Percentiles rank a stretch among this genome's conserved stretches.
phyloP scores from a whole-genome alignment of 2,888 invertebrate species.

The Cheilosia pagana region DNA sequence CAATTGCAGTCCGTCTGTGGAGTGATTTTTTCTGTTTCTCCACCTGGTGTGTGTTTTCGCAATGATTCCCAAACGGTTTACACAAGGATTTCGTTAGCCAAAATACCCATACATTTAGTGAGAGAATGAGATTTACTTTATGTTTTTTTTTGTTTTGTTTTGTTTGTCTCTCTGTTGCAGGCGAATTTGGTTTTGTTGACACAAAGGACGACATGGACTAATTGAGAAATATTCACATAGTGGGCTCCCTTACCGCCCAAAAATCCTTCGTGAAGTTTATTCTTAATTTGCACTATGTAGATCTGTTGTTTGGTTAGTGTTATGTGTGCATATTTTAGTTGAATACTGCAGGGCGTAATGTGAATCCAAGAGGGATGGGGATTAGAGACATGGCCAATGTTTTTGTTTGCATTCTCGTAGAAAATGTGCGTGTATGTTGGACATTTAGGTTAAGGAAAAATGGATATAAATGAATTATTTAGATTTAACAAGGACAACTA shows the following conservation, averaged over 20 bases:
- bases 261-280: conserved; percentile 43
- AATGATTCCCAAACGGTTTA: conserved; percentile 35
- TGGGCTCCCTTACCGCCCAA: background rate
- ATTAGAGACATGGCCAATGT: background rate
- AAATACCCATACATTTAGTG: background rate
- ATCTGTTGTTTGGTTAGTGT: conserved; percentile 52
- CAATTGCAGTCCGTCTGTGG: conserved; percentile 20
- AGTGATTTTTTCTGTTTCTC: background rate
- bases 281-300: conserved; percentile 44
- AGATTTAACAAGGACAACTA: conserved; percentile 8
- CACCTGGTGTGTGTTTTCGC: background rate
- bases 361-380: conserved; percentile 14
- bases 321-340: conserved; percentile 59
- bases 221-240: conserved; percentile 59
- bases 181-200: conserved; percentile 41
- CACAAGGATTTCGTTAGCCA: conserved; percentile 21
- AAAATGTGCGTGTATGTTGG: conserved; percentile 3
- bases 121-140: conserved; percentile 1
- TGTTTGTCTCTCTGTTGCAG: too few relatives aligned
- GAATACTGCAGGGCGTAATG: conserved; percentile 6
- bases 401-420: conserved; percentile 14
- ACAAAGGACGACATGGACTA: conserved; percentile 52
- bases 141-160: background rate
- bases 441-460: conserved; percentile 20
- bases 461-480: conserved; percentile 20